These are phyloP conservation scores for Orthosia cruda DNA, from an alignment of 2,888 invertebrate species.

Conservation along the genomic window DNA sequence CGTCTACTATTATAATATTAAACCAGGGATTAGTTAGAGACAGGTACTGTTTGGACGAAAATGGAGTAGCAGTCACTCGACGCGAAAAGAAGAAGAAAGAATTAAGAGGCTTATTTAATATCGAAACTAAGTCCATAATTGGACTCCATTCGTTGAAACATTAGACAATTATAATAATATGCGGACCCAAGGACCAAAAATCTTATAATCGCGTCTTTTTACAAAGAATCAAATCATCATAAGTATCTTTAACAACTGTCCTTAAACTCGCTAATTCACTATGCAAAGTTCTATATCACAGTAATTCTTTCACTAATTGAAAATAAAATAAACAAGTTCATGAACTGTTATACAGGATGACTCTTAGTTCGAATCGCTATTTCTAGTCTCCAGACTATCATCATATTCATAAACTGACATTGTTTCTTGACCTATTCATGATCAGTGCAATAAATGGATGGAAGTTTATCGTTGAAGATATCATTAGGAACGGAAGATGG, in stretches of 20 bases:
- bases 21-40: background rate
- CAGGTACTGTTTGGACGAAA: no score
- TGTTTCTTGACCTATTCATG: constrained; percentile 46
- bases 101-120: background rate
- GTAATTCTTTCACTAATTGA: constrained; percentile 41
- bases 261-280: background rate
- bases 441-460: constrained; percentile 26
- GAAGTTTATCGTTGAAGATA: constrained; percentile 20
- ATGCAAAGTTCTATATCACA: constrained; percentile 24
- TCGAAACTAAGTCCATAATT: no score
- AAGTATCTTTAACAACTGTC: background rate
- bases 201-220: background rate
- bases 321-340: constrained; percentile 52
- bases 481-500: constrained; percentile 18
- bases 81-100: background rate
- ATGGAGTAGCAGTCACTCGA: no score
- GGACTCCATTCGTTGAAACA: no score
- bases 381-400: background rate
- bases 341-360: constrained; percentile 6
- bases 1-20: no score
- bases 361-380: constrained; percentile 8
- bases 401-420: constrained; percentile 35
- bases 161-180: no score
- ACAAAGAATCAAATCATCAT: background rate
- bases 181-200: background rate